These are phyloP conservation scores for Podiceps cristatus DNA, from an alignment of 2,113 vertebrate genomes.

Conservation along the genomic window DNA sequence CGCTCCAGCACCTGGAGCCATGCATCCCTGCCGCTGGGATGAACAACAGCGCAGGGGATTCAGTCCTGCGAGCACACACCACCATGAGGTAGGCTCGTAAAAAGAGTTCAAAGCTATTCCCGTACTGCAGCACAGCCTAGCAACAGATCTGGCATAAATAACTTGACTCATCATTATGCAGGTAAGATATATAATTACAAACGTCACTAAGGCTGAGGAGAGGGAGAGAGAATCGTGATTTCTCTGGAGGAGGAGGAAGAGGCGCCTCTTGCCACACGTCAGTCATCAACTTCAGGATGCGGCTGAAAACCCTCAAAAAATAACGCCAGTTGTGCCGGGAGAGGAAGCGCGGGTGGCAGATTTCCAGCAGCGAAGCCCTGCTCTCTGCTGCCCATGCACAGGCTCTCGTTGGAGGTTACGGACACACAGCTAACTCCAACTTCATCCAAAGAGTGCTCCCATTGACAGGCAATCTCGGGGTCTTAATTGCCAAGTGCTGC, in stretches of 20 bases:
- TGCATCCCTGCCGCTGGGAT: fast-evolving
- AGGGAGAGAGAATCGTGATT: slow-evolving; percentile 1
- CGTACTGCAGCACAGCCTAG: neutral
- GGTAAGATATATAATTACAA: slow-evolving; percentile 14
- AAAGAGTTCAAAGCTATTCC: neutral
- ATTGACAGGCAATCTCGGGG: neutral
- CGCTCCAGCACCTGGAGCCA: neutral
- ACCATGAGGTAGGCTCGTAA: fast-evolving
- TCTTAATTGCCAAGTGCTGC: slow-evolving; percentile 23
- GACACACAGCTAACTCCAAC: neutral
- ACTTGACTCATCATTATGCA: slow-evolving; percentile 19
- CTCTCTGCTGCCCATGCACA: neutral
- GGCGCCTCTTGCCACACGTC: neutral
- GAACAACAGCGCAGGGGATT: fast-evolving
- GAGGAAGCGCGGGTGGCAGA: neutral
- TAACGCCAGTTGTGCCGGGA: neutral
- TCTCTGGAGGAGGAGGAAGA: slow-evolving; percentile 40
- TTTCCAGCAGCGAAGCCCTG: neutral
- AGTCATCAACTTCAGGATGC: neutral
- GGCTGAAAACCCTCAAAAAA: neutral
- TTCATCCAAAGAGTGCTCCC: neutral
- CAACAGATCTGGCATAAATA: slow-evolving; percentile 53
- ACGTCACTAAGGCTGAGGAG: slow-evolving; percentile 1
- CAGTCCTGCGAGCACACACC: fast-evolving
- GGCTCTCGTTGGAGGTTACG: neutral